Evolutionary conservation across 2,797 vertebrate species (phyloP).

Genomic region (Peromyscus aztecus): DNA sequence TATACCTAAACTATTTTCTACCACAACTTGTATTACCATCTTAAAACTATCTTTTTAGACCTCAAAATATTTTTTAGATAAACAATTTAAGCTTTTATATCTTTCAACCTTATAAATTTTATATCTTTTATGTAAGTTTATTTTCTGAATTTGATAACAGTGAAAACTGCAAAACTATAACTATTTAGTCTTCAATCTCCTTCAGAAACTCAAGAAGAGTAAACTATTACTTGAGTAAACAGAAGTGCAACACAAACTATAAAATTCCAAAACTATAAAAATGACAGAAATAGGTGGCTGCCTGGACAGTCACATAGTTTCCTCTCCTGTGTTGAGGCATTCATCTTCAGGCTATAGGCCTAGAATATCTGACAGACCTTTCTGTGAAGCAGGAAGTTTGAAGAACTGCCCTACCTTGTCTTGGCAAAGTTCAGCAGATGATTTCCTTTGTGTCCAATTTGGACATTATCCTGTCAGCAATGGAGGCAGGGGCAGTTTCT

Average conservation of each 20-base stretch:
- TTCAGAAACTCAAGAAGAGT: neutral
- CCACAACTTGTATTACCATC: neutral
- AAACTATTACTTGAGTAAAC: neutral
- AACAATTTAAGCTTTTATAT: neutral
- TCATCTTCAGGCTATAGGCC: neutral
- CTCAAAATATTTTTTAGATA: neutral
- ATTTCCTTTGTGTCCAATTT: neutral
- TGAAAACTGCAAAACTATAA: neutral
- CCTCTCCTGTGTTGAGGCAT: neutral
- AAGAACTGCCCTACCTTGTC: neutral
- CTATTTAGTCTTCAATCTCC: neutral
- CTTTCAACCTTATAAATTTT: neutral
- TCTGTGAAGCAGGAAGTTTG: neutral
- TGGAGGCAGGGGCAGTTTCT: neutral
- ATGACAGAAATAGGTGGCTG: neutral
- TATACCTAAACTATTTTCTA: neutral
- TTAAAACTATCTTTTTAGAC: neutral
- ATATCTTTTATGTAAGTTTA: neutral
- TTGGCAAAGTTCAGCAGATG: neutral
- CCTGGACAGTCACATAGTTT: neutral
- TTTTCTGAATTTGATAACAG: neutral
- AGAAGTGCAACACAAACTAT: neutral
- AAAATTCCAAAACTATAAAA: neutral
- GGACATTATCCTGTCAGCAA: neutral
- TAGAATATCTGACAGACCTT: neutral